A percentile compares a stretch with the other conserved stretches of the same genome.
Evolutionary conservation across 1,140 invertebrate genomes (phyloP).

Genomic region (Ips nitidus): DNA sequence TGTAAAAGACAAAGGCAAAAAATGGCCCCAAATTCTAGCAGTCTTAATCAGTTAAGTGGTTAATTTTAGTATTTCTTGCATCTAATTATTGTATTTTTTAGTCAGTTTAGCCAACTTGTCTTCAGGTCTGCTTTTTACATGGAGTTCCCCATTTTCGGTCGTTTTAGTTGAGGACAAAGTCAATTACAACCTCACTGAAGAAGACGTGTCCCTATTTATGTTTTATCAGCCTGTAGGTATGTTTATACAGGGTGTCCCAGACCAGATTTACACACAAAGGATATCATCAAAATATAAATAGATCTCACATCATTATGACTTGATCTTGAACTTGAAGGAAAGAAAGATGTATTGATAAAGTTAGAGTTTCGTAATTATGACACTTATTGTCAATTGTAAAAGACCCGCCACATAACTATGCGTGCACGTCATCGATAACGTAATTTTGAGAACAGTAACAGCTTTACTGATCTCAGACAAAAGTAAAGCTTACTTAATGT

Average conservation of each 20-base stretch:
- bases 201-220: constrained; percentile 25
- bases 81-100: background rate
- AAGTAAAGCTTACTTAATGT: too few relatives aligned
- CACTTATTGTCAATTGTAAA: too few relatives aligned
- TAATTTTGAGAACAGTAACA: too few relatives aligned
- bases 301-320: too few relatives aligned
- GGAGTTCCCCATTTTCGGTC: constrained; percentile 31
- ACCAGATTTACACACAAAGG: too few relatives aligned
- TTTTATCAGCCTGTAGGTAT: background rate
- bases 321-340: too few relatives aligned
- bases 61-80: background rate
- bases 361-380: background rate
- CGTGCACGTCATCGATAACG: too few relatives aligned
- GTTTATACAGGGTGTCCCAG: too few relatives aligned
- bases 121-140: constrained; percentile 15
- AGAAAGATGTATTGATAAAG: background rate
- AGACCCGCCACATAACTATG: too few relatives aligned
- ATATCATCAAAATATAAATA: too few relatives aligned
- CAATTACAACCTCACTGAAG: constrained; percentile 29
- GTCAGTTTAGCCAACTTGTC: background rate
- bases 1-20: background rate
- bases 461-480: too few relatives aligned
- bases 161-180: constrained; percentile 30
- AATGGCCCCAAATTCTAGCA: background rate
- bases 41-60: background rate